Conservation (phyloP, 2,113 vertebrate species). For the Nesoenas mayeri region DNA sequence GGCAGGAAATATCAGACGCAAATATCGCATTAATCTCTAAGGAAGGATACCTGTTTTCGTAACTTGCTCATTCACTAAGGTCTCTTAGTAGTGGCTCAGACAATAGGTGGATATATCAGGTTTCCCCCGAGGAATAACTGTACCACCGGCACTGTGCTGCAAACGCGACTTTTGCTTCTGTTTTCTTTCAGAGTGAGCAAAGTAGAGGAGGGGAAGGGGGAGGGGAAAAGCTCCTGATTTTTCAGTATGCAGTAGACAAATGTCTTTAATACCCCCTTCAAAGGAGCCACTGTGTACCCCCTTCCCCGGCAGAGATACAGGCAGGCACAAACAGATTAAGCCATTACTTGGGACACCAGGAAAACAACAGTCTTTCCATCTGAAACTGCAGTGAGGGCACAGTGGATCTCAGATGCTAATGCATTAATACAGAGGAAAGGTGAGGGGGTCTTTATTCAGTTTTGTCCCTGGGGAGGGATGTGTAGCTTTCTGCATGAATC, state of each 20-base stretch:
- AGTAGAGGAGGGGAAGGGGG: neutral
- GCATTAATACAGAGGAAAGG: neutral
- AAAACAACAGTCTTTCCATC: neutral
- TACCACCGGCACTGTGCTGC: neutral
- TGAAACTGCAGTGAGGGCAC: neutral
- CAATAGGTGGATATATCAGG: conserved; percentile 62
- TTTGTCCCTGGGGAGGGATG: neutral
- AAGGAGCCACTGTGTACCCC: neutral
- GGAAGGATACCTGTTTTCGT: conserved; percentile 66
- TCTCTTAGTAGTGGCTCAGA: conserved; percentile 33
- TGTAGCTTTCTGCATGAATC: neutral
- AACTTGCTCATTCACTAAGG: conserved; percentile 28
- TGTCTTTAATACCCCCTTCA: neutral
- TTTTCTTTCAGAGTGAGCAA: neutral
- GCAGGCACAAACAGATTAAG: neutral
- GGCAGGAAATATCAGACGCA: conserved; percentile 46
- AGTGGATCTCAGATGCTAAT: neutral
- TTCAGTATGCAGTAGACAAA: neutral
- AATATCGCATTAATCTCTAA: conserved; percentile 25
- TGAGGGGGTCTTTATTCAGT: neutral
- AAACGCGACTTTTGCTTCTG: conserved; percentile 29
- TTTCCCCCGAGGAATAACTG: conserved; percentile 51
- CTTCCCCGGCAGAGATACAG: neutral
- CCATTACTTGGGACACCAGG: neutral
- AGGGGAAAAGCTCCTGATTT: conserved; percentile 1